Percentiles rank a stretch among this genome's conserved stretches.
Evolutionary conservation across 1,140 invertebrate species (phyloP).

Genomic region (Daktulosphaira vitifoliae): DNA sequence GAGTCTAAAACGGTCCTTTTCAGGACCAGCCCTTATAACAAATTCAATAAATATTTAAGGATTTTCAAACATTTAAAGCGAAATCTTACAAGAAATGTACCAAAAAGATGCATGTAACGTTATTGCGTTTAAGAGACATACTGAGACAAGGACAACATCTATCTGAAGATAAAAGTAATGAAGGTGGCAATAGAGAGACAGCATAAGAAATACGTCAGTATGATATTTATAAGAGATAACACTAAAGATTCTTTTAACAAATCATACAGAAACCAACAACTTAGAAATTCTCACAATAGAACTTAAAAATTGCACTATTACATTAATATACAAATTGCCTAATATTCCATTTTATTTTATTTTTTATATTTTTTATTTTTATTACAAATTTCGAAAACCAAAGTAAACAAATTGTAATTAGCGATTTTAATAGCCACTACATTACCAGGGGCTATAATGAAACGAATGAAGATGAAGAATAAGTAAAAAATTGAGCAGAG

Average conservation of each 20-base stretch:
- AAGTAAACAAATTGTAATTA: neutral
- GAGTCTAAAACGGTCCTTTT: neutral
- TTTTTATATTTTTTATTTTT: no score
- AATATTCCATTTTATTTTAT: neutral
- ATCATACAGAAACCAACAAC: neutral
- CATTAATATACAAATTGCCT: neutral
- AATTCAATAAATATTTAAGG: constrained; percentile 21
- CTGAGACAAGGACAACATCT: constrained; percentile 5
- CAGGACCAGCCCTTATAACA: neutral
- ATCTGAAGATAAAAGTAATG: constrained; percentile 12
- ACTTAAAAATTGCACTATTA: neutral
- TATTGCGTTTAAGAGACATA: constrained; percentile 15
- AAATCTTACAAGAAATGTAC: neutral
- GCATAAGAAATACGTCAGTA: constrained; percentile 22
- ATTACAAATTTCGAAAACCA: constrained; percentile 9
- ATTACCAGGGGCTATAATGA: neutral
- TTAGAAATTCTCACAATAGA: neutral
- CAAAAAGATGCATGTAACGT: neutral
- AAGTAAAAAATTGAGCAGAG: constrained; percentile 6
- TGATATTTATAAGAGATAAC: constrained; percentile 13
- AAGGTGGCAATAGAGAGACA: constrained; percentile 18
- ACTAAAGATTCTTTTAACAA: constrained; percentile 13
- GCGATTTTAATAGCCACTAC: neutral
- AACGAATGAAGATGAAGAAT: neutral
- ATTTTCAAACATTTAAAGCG: neutral